Evolutionary conservation across 2,888 invertebrate species (phyloP), one percentile per base, ranked within the genome.

Genomic region (Torymus tubicola): DNA sequence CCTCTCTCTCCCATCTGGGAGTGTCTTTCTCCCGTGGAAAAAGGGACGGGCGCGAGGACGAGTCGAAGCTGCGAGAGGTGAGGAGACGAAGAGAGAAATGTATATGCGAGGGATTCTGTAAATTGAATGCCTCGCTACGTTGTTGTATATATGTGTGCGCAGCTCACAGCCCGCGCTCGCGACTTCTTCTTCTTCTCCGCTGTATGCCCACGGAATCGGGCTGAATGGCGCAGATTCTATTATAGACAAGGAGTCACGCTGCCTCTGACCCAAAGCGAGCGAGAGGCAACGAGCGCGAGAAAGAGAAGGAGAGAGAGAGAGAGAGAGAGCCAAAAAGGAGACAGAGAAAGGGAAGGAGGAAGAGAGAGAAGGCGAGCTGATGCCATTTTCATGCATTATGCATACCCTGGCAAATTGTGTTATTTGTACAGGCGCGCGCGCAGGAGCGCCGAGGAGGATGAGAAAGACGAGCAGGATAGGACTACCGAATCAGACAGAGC

Each of bases 81-180:
- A 12, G 42, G 55, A 57, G 21, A 4, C 65, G 52, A 63, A 60
- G 81, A 81, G 77, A 81, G 50, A 57, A 12, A 55, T 24, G 24
- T 64, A 63, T 16, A 61, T 60, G 67, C 42, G 65, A 65, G 84
- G 84, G 84, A 87, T 87, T 87, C 86, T 86, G 88, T 87, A 89
- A 89, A 89, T 89, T 89, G 89, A 89, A 89, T 88, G 88, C 87
- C 87, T 87, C 85, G 86, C 85, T 86, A 86, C 85, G 86, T 88
- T 85, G 87, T 88, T 89, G 87, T 88, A n/a, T n/a, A n/a, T n/a
- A n/a, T n/a, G n/a, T n/a, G 87, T 52, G 24, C 24, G 24, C 24
- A 31, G 31, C 86, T 85, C 86, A n/a, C 86, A 87, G 31, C 86
- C 86, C 85, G 81, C 76, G 31, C 31, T 31, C 83, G 84, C 84